Percentiles rank a stretch among this genome's conserved stretches.
Conservation (phyloP, 2,888 invertebrate species). For the Aphelenchoides bicaudatus region DNA sequence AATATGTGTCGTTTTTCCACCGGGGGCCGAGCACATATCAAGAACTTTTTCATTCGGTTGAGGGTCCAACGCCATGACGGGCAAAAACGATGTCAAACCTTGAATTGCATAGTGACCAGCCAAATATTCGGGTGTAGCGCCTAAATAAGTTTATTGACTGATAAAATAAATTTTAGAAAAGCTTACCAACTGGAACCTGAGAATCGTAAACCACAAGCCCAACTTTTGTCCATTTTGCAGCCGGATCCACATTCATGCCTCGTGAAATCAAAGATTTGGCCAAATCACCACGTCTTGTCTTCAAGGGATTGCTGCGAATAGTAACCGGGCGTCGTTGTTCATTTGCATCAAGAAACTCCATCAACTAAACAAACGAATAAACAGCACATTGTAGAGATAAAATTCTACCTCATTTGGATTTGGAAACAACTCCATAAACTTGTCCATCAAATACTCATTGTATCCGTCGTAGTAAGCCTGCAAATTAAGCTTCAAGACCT, state of each 20-base stretch:
- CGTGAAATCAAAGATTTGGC: slow-evolving; percentile 80
- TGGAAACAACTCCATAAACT: slow-evolving; percentile 83
- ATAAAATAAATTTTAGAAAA: neutral
- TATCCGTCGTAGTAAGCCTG: slow-evolving; percentile 94
- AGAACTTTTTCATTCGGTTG: slow-evolving; percentile 72
- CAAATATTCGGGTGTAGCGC: slow-evolving; percentile 94
- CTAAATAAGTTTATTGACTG: slow-evolving; percentile 50
- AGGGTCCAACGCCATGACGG: slow-evolving; percentile 95
- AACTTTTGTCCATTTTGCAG: slow-evolving; percentile 97
- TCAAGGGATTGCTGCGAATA: slow-evolving; percentile 89
- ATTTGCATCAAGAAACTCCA: slow-evolving; percentile 87
- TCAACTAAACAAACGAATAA: slow-evolving; percentile 30
- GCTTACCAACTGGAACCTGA: slow-evolving; percentile 82
- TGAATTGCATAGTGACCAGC: slow-evolving; percentile 94
- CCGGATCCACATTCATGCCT: slow-evolving; percentile 94
- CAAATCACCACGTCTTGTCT: slow-evolving; percentile 66
- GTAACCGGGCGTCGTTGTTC: slow-evolving; percentile 91
- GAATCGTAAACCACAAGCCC: slow-evolving; percentile 92
- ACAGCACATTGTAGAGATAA: slow-evolving; percentile 44
- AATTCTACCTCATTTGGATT: slow-evolving; percentile 50
- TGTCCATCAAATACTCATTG: slow-evolving; percentile 88
- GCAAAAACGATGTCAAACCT: slow-evolving; percentile 84
- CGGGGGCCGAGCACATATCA: slow-evolving; percentile 96
- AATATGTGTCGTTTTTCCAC: slow-evolving; percentile 96
- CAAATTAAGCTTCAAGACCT: slow-evolving; percentile 76